Conservation (phyloP, 2,113 vertebrate genomes). For the Perognathus longimembris region DNA sequence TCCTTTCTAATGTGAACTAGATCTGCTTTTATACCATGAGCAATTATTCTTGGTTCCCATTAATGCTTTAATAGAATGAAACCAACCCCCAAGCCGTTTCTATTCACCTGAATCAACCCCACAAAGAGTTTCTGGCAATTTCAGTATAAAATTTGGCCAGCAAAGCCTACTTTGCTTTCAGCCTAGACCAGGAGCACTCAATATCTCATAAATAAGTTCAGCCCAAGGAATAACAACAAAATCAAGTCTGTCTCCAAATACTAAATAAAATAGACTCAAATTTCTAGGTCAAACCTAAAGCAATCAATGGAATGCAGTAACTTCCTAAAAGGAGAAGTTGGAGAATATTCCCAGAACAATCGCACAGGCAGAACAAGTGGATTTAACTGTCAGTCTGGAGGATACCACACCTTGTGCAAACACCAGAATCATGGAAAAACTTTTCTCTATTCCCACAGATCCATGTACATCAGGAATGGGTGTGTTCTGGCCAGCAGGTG, state of each 20-base stretch:
- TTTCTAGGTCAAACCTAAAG: constrained; percentile 24
- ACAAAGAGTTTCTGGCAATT: background rate
- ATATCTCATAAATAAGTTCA: background rate
- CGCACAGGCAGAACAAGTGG: background rate
- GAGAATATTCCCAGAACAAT: constrained; percentile 3
- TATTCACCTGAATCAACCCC: background rate
- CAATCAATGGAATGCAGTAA: constrained; percentile 12
- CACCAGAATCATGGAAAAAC: background rate
- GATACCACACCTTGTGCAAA: background rate
- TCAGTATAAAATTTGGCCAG: background rate
- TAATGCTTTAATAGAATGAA: background rate
- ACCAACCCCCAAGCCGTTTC: background rate
- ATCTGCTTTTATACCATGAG: background rate
- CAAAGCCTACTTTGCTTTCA: background rate
- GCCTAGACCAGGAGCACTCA: background rate
- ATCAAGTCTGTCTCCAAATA: constrained; percentile 24
- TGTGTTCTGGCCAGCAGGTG: background rate
- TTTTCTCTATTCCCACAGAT: background rate
- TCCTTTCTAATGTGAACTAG: background rate
- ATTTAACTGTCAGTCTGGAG: background rate
- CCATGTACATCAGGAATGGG: background rate
- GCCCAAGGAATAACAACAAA: constrained; percentile 1
- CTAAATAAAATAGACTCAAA: constrained; percentile 33
- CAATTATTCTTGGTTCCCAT: background rate
- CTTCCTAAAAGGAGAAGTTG: too few relatives aligned